These are phyloP conservation scores for Strigops habroptila DNA, from an alignment of 2,113 vertebrate genomes.

Conservation along the genomic window DNA sequence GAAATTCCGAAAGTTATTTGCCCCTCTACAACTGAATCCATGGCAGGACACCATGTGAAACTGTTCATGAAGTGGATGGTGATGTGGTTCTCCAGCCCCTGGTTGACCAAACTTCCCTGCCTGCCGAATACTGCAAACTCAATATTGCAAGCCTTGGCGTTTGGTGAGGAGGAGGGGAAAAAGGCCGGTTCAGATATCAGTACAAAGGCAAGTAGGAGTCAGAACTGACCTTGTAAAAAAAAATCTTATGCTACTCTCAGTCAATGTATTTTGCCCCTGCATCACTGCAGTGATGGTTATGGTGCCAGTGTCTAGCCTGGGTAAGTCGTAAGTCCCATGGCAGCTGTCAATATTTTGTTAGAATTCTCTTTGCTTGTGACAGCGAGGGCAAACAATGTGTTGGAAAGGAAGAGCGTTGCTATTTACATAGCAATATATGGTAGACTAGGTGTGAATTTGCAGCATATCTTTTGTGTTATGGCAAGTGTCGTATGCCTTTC, in stretches of 20 bases:
- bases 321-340: accelerated
- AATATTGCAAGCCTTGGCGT: not conserved
- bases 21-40: not conserved
- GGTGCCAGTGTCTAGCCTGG: accelerated
- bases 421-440: not conserved
- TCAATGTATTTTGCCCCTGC: not conserved
- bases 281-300: not conserved
- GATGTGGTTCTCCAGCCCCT: not conserved
- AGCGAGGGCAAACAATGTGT: not conserved
- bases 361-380: not conserved
- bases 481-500: not conserved
- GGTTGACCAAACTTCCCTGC: not conserved
- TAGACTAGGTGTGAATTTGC: not conserved
- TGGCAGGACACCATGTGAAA: not conserved
- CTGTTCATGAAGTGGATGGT: not conserved
- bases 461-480: not conserved
- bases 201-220: not conserved
- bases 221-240: not conserved
- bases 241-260: not conserved
- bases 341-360: not conserved
- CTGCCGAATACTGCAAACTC: not conserved
- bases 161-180: not conserved
- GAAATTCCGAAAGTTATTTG: not conserved
- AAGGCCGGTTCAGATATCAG: not conserved
- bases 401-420: not conserved